These are phyloP conservation scores for Oncorhynchus clarkii DNA, from an alignment of 2,113 vertebrate genomes.

Conservation along the genomic window DNA sequence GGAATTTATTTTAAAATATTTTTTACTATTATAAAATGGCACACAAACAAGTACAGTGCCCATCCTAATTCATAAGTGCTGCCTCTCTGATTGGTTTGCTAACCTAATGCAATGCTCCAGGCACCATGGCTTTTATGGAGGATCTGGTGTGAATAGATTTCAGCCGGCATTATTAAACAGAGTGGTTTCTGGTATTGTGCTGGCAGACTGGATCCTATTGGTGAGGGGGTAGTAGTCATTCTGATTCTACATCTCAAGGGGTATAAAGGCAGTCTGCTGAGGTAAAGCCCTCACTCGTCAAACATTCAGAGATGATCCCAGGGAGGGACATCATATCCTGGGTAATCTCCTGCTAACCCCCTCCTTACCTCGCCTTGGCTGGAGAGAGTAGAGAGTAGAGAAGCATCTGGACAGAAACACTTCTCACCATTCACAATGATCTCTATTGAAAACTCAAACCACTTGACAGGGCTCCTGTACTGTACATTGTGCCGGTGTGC, in stretches of 20 bases:
- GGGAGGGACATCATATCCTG: conserved; percentile 65
- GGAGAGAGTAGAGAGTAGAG: conserved; percentile 31
- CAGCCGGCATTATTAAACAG: conserved; percentile 16
- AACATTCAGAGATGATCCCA: conserved; percentile 66
- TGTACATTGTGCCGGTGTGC: not conserved
- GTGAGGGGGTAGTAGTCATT: conserved; percentile 46
- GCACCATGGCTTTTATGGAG: not conserved
- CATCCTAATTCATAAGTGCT: not conserved
- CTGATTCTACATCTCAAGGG: conserved; percentile 49
- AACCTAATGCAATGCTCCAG: not conserved
- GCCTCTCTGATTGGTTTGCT: not conserved
- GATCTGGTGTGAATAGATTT: not conserved
- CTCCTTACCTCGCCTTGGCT: conserved; percentile 9
- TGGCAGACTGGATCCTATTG: conserved; percentile 27
- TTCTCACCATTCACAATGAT: conserved; percentile 26
- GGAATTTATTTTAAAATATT: not conserved
- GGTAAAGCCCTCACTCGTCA: conserved; percentile 61
- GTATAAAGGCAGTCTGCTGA: conserved; percentile 55
- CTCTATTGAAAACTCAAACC: not conserved
- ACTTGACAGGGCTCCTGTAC: not conserved
- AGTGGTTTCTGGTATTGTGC: conserved; percentile 16
- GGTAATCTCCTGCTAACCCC: conserved; percentile 58
- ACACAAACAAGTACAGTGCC: conserved; percentile 1
- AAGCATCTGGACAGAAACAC: conserved; percentile 39
- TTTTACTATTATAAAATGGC: not conserved